Percentiles rank a stretch among this genome's conserved stretches.
phyloP scores from a whole-genome alignment of 2,113 vertebrate genomes.

The Phoxinus phoxinus region DNA sequence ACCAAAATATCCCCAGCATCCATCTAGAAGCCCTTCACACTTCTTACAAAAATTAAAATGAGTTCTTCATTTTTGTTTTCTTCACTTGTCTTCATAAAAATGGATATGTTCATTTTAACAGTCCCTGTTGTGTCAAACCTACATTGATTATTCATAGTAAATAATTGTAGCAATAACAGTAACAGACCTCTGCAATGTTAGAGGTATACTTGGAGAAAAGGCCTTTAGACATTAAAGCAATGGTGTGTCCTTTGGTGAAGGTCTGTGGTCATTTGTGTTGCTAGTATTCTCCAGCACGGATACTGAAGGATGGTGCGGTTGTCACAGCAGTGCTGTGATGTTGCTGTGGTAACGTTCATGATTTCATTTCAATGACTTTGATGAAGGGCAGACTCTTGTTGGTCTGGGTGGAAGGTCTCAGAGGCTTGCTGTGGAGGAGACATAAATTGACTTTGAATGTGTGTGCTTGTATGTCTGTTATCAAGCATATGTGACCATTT shows the following conservation, averaged over 20 bases:
- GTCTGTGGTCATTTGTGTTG: background rate
- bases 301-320: background rate
- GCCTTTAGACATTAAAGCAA: constrained; percentile 5
- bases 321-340: background rate
- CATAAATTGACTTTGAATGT: background rate
- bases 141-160: background rate
- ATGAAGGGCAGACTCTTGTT: constrained; percentile 87
- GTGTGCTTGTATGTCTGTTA: background rate
- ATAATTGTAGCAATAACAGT: background rate
- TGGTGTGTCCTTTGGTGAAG: background rate
- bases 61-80: constrained; percentile 1
- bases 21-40: background rate
- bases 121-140: background rate
- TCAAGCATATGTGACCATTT: background rate
- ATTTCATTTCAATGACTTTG: constrained; percentile 88
- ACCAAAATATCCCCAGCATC: background rate
- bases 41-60: background rate
- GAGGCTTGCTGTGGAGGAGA: constrained; percentile 73
- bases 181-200: background rate
- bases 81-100: constrained; percentile 9
- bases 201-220: background rate
- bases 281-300: background rate
- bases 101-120: background rate
- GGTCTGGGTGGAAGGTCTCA: constrained; percentile 75
- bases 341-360: constrained; percentile 62